Conservation (phyloP, 2,888 invertebrate genomes). For the Ferdinandea cuprea region DNA sequence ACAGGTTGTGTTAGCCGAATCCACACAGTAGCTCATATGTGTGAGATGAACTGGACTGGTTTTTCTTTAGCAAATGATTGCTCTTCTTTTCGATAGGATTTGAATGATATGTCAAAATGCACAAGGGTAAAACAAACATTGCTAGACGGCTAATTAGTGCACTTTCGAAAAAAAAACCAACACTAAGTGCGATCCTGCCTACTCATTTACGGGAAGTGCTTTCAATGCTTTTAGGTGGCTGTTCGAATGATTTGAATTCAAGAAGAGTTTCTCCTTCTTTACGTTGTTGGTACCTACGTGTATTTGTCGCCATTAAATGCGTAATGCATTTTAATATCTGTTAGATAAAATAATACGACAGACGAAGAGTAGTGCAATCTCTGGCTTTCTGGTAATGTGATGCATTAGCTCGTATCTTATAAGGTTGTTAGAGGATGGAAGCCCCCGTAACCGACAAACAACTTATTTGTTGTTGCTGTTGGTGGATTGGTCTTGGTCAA, state of each 20-base stretch:
- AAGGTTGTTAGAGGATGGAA: conserved; percentile 10
- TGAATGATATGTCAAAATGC: conserved; percentile 60
- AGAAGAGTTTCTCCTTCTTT: conserved; percentile 11
- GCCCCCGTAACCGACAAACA: neutral
- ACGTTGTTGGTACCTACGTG: conserved; percentile 23
- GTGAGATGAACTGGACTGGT: conserved; percentile 8
- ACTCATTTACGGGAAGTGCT: conserved; percentile 8
- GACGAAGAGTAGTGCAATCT: conserved; percentile 22
- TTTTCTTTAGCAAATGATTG: conserved; percentile 23
- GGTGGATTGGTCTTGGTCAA: neutral
- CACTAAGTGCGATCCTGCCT: neutral
- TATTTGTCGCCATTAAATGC: conserved; percentile 65
- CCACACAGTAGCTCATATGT: conserved; percentile 58
- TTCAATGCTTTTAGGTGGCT: conserved; percentile 46
- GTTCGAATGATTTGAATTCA: conserved; percentile 35
- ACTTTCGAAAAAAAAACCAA: conserved; percentile 3
- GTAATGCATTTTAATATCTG: conserved; percentile 61
- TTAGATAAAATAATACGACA: conserved; percentile 34
- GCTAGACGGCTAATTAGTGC: conserved; percentile 58
- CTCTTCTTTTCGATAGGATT: conserved; percentile 10
- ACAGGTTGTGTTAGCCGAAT: conserved; percentile 41
- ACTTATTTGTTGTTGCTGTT: neutral
- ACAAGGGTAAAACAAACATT: conserved; percentile 13
- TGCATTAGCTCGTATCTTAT: conserved; percentile 38
- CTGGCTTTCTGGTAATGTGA: conserved; percentile 21